phyloP scores from a whole-genome alignment of 1,140 invertebrate species.

The Caerostris extrusa region DNA sequence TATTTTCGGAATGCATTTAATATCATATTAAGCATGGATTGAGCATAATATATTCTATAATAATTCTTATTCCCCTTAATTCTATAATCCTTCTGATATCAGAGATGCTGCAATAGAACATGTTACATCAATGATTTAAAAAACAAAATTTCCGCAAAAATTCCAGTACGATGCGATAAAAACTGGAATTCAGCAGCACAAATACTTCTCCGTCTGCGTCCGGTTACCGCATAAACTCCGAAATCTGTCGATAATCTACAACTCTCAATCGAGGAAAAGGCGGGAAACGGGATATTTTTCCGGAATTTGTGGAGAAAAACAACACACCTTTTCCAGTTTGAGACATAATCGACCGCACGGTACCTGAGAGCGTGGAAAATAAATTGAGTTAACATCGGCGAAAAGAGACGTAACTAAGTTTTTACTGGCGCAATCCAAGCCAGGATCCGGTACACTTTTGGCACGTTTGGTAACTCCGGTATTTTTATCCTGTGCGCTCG shows the following conservation, averaged over 20 bases:
- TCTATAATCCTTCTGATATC: too few relatives aligned
- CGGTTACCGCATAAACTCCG: background rate
- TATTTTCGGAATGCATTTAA: too few relatives aligned
- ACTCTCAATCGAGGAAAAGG: background rate
- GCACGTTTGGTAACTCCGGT: background rate
- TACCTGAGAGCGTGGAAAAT: background rate
- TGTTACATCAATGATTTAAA: too few relatives aligned
- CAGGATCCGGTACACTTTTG: background rate
- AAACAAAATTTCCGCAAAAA: too few relatives aligned
- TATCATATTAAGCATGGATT: too few relatives aligned
- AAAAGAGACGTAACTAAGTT: conserved; percentile 41
- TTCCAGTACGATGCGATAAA: too few relatives aligned
- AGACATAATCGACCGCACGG: conserved; percentile 6
- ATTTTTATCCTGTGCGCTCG: background rate
- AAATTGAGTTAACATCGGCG: conserved; percentile 39
- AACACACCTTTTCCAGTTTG: background rate
- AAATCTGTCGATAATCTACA: background rate
- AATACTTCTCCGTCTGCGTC: too few relatives aligned
- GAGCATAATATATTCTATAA: too few relatives aligned
- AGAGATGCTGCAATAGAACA: too few relatives aligned
- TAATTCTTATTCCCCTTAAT: too few relatives aligned
- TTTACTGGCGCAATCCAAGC: conserved; percentile 30
- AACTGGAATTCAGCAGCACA: too few relatives aligned
- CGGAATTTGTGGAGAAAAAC: background rate
- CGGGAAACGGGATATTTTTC: background rate